phyloP scores from a whole-genome alignment of 1,140 invertebrate species.

The Phymastichus coffea region DNA sequence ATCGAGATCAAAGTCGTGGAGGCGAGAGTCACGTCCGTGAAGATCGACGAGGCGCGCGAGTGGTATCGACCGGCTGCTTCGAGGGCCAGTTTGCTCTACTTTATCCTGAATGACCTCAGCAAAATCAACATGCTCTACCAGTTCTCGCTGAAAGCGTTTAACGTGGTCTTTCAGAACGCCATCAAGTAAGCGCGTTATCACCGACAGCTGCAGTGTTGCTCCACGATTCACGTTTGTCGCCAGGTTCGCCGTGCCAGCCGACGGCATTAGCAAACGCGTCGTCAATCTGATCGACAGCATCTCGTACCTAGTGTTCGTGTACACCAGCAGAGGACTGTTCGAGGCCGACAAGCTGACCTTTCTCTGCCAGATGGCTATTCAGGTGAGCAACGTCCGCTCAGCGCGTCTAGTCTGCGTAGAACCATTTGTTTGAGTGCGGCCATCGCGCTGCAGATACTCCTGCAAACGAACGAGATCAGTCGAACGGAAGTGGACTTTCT shows the following conservation, averaged over 20 bases:
- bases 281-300: constrained; percentile 83
- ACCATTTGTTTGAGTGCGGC: too few species aligned
- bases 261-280: constrained; percentile 73
- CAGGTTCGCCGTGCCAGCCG: constrained; percentile 63
- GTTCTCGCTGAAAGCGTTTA: constrained; percentile 94
- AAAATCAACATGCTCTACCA: constrained; percentile 97
- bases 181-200: constrained; percentile 64
- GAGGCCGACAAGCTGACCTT: constrained; percentile 93
- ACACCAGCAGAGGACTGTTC: constrained; percentile 88
- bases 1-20: constrained; percentile 84
- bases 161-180: constrained; percentile 88
- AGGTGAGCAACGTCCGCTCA: constrained; percentile 66
- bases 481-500: constrained; percentile 83
- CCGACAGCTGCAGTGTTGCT: too few species aligned
- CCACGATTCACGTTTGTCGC: not conserved
- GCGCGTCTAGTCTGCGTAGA: too few species aligned
- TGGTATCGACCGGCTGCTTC: constrained; percentile 83
- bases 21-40: constrained; percentile 79
- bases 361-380: constrained; percentile 83
- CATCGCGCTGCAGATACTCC: constrained; percentile 62
- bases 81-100: constrained; percentile 88
- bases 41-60: constrained; percentile 90
- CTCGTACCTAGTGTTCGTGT: constrained; percentile 82
- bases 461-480: constrained; percentile 68
- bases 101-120: constrained; percentile 89